Evolutionary conservation across 2,888 invertebrate species (phyloP), one percentile per base, ranked within the genome.

Genomic region (Raillietiella orientalis): DNA sequence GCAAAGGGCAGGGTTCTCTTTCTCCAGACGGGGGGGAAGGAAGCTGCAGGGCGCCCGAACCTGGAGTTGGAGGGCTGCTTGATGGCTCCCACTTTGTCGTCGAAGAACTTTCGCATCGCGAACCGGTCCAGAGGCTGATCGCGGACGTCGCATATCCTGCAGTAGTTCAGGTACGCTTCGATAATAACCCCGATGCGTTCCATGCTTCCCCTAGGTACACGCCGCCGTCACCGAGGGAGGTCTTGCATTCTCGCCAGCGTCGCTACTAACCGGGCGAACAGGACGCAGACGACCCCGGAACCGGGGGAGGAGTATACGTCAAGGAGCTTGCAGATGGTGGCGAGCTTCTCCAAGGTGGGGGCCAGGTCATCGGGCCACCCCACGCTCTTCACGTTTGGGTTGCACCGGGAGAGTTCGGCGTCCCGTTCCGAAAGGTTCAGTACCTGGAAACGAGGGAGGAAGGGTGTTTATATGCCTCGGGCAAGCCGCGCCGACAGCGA

Each of bases 91-190:
- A 70, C 55, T 44, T 66, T 65, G 43, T 69, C 66, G 38, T 82
- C 77, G 37, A 77, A 62, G 48, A 74, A 84, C 38, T 69, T 57
- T 39, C 72, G 59, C 79, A 84, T 84, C 24, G 79, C 75, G 50
- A 74, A 79, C 41, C 77, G 58, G 52, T 84, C 82, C 38, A 82
- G 56, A 6, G 77, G 75, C 32, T 51, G 49, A 37, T 55, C 53
- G 37, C 56, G 56, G 36, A 52, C 50, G 27, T 75, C 74, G 49
- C 79, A 82, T 40, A 84, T 79, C 41, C 66, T 72, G 35, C 74
- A 72, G 53, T 82, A 84, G 51, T 79, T 72, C 66, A 82, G 71
- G 51, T 77, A 82, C 9, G 79, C 74, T 13, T 77, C 72, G 32
- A 82, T 67, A 34, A 79, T 61, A 26, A 77, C 69, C 23, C 77